A percentile compares a stretch with the other conserved stretches of the same genome.
Conservation (phyloP, 2,797 vertebrate species). For the Trematomus bernacchii region DNA sequence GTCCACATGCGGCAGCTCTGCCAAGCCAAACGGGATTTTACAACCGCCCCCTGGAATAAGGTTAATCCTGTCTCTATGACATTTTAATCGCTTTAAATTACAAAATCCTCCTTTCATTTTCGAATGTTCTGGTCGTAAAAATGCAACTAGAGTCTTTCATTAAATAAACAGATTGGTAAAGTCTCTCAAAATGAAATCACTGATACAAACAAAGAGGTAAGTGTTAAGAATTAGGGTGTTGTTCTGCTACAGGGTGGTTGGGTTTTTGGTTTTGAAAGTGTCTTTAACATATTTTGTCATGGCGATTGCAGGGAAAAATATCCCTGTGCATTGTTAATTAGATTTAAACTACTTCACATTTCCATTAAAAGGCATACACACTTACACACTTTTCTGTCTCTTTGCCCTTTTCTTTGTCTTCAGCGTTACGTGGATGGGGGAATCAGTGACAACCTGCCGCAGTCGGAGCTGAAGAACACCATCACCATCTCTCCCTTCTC, state of each 20-base stretch:
- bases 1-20: neutral
- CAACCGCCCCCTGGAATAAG: constrained; percentile 6
- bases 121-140: neutral
- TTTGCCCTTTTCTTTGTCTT: constrained; percentile 2
- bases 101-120: neutral
- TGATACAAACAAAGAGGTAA: neutral
- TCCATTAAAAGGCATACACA: neutral
- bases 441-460: constrained; percentile 89
- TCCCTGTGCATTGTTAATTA: too few species aligned
- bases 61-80: constrained; percentile 26
- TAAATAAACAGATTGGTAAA: neutral
- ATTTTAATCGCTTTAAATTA: constrained; percentile 18
- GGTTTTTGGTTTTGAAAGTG: constrained; percentile 12
- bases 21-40: constrained; percentile 17
- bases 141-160: neutral
- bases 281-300: neutral
- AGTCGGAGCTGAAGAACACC: constrained; percentile 88
- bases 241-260: neutral
- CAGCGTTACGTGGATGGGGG: constrained; percentile 95
- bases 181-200: neutral
- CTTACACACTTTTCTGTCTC: neutral
- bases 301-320: neutral
- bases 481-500: constrained; percentile 94
- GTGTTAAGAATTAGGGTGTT: neutral
- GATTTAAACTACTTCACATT: too few species aligned